These are phyloP conservation scores for Cephus spinipes DNA, from an alignment of 2,888 invertebrate species.

Conservation along the genomic window DNA sequence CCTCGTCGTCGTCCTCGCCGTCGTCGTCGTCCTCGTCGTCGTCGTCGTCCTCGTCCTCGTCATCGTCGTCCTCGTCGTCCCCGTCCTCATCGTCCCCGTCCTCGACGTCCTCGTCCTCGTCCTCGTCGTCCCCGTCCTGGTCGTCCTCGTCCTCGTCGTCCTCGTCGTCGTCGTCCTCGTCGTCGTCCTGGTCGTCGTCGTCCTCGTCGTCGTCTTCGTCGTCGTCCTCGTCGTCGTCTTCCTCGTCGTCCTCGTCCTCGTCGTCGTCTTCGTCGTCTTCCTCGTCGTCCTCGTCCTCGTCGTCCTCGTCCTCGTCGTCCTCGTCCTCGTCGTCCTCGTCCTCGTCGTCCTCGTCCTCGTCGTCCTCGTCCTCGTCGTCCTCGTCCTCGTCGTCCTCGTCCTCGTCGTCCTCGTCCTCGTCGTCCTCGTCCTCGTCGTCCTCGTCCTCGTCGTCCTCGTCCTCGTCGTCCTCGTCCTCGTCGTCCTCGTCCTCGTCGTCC, in stretches of 20 bases:
- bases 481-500: not conserved
- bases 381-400: conserved; percentile 3
- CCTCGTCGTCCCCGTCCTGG: too few relatives aligned
- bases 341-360: not conserved
- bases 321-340: not conserved
- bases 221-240: too few relatives aligned
- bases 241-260: too few relatives aligned
- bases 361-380: not conserved
- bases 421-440: not conserved
- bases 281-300: too few relatives aligned
- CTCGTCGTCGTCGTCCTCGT: conserved; percentile 4
- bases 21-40: not conserved
- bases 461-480: not conserved
- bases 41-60: conserved; percentile 6
- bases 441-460: not conserved
- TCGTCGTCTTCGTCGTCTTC: too few relatives aligned
- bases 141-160: conserved; percentile 14
- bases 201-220: too few relatives aligned
- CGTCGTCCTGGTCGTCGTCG: not conserved
- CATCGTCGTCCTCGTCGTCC: too few relatives aligned
- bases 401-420: not conserved
- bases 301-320: not conserved
- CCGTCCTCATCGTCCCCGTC: too few relatives aligned
- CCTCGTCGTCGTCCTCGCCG: not conserved
- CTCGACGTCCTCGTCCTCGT: too few relatives aligned